Conservation (phyloP, 2,888 invertebrate genomes). For the Erebia ligea region DNA sequence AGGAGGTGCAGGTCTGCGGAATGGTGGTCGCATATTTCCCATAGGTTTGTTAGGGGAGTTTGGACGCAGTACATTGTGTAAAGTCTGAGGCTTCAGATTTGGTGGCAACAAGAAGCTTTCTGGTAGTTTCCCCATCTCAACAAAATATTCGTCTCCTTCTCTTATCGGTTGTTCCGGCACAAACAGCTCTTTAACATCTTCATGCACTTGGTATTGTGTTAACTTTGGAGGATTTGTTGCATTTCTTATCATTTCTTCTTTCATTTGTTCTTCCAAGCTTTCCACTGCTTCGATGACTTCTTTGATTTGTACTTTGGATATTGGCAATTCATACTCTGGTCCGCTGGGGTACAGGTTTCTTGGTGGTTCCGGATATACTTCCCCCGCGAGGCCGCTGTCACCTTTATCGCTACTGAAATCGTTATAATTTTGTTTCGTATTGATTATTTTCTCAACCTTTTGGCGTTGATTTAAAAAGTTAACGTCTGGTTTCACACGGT, state of each 20-base stretch:
- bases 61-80: conserved; percentile 74
- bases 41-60: conserved; percentile 56
- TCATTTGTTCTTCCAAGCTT: conserved; percentile 66
- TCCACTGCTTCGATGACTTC: conserved; percentile 76
- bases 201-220: conserved; percentile 67
- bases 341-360: conserved; percentile 52
- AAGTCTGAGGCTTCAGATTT: conserved; percentile 70
- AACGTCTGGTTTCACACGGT: conserved; percentile 84
- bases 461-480: conserved; percentile 76
- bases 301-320: conserved; percentile 70
- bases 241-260: conserved; percentile 59
- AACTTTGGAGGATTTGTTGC: conserved; percentile 46
- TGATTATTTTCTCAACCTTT: conserved; percentile 74
- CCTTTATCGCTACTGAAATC: conserved; percentile 75
- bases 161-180: conserved; percentile 64
- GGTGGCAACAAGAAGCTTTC: conserved; percentile 66
- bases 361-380: conserved; percentile 52
- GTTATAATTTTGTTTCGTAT: conserved; percentile 77
- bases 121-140: conserved; percentile 61
- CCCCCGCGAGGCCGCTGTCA: conserved; percentile 60
- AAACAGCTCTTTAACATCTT: conserved; percentile 63
- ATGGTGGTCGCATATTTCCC: conserved; percentile 64
- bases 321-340: conserved; percentile 75
- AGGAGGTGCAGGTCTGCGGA: conserved; percentile 71
- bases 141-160: conserved; percentile 68